phyloP scores from a whole-genome alignment of 2,888 invertebrate species.

The Polymixis lichenea region DNA sequence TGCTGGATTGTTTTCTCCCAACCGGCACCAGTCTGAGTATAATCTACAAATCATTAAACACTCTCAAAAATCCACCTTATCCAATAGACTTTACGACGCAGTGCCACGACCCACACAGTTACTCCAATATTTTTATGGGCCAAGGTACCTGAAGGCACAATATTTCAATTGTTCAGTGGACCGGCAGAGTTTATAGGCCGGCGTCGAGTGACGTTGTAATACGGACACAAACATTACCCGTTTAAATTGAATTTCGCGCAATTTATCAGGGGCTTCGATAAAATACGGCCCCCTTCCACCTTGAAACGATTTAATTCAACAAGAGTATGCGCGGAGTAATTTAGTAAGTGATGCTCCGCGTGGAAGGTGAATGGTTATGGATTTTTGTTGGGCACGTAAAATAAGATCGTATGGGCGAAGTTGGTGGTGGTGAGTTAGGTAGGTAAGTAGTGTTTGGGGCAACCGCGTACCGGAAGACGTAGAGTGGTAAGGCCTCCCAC shows the following conservation, averaged over 20 bases:
- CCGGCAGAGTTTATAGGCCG: slow-evolving; percentile 85
- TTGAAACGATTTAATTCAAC: slow-evolving; percentile 81
- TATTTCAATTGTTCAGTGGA: slow-evolving; percentile 87
- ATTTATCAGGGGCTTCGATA: slow-evolving; percentile 86
- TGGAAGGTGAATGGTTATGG: slow-evolving; percentile 46
- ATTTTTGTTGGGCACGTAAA: slow-evolving; percentile 24
- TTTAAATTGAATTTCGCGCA: slow-evolving; percentile 89
- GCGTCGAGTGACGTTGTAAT: slow-evolving; percentile 86
- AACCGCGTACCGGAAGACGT: too few relatives aligned
- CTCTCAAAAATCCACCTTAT: slow-evolving; percentile 35
- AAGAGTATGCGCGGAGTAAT: slow-evolving; percentile 77
- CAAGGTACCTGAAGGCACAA: slow-evolving; percentile 78
- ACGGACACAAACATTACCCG: slow-evolving; percentile 89
- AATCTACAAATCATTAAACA: slow-evolving; percentile 22
- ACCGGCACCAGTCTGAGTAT: not conserved
- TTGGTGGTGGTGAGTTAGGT: not conserved
- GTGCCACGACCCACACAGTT: slow-evolving; percentile 33
- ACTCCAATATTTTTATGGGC: slow-evolving; percentile 80
- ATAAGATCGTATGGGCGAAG: not conserved
- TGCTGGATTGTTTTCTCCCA: too few relatives aligned
- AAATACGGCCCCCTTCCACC: slow-evolving; percentile 79
- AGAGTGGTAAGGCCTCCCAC: too few relatives aligned
- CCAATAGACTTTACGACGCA: slow-evolving; percentile 48
- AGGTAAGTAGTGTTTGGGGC: too few relatives aligned
- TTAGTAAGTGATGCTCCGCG: slow-evolving; percentile 76